Evolutionary conservation across 2,113 vertebrate genomes (phyloP), one percentile per base, ranked within the genome.

Genomic region (Xiphophorus hellerii): DNA sequence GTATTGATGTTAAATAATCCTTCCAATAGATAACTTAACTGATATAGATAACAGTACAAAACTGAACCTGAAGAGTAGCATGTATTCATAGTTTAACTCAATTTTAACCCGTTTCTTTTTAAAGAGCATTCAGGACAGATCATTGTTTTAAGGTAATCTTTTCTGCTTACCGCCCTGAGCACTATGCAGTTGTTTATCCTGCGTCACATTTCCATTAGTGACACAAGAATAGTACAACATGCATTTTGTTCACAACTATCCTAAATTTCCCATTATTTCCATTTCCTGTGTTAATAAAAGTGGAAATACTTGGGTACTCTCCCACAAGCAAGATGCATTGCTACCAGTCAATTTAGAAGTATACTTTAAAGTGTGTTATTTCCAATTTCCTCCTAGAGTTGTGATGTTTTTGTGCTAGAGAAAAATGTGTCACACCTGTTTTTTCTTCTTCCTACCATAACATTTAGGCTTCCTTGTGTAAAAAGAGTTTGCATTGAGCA

Each of bases 381-480:
- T 80, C 85, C 84, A 86, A 78, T 89, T 85, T 90, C 84, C 84
- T 84, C 77, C 68, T 58, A 33, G 29, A 37, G 58, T 71, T 28
- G 30, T 68, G 72, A 62, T 76, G 66, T 66, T 83, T 80, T 65
- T 74, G 63, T 69, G 69, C 69, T 2, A 4, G 48, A 33, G 58
- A 74, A 82, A 83, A 87, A 79, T 81, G 33, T 67, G 28, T 27
- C 48, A 22, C 44, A 22, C 5, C 1, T 48, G 17, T 6, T 48
- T 48, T 5, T 20, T 48, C 17, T 48, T 44, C 15, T 17, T 17
- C 44, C 15, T 48, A 20, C 5, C 17, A 48, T 17, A 48, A 17
- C 44, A 48, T 22, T 58, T 71, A 67, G 68, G 69, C 54, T 82
- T 72, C 30, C 60, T 31, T 62, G 65, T 69, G 67, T 65, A 62